Evolutionary conservation across 2,113 vertebrate species (phyloP), one percentile per base, ranked within the genome.

Genomic region (Gallinago paraguaiae): DNA sequence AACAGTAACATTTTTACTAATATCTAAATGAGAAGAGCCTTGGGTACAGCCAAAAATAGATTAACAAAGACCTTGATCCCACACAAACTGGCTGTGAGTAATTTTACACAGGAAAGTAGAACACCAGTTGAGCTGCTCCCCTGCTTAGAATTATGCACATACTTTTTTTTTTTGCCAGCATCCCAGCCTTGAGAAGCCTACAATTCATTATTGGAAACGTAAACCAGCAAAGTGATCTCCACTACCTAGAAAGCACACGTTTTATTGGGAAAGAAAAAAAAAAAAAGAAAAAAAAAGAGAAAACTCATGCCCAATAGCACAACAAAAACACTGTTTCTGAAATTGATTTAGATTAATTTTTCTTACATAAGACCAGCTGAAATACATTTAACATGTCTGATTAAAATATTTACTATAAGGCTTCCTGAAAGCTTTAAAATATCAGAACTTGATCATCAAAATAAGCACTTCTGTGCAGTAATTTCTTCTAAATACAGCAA

Each of bases 341-440:
- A 92, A 96, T 74, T 35, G 3, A 87, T 35, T 90, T 87, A 16
- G 4, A 72, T 88, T 88, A 46, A 33, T 83, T 96, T 86, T 67
- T 64, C 59, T 92, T 77, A 17, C 10, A 18, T 13, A 57, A 76
- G 63, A 67, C 39, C 69, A 92, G 81, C 30, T 95, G 88, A 94
- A 96, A 94, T 70, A 30, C 45, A 96, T 76, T 86, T 75, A 88
- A 86, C 23, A 10, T 50, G 35, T 57, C 72, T 59, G 45, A 94
- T 93, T 86, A 85, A 94, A 94, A 91, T 92, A 92, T 95, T 96
- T 97, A 97, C 77, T 90, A 75, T 53, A 74, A 83, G 70, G 69
- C 59, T 96, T 96, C 86, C 91, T 45, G 86, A 53, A 50, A 92
- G 87, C 68, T 88, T 63, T 88, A 92, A 92, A 91, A 81, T 65